A percentile compares a stretch with the other conserved stretches of the same genome.
Conservation (phyloP, 2,888 invertebrate genomes). For the Agriopis leucophaearia region DNA sequence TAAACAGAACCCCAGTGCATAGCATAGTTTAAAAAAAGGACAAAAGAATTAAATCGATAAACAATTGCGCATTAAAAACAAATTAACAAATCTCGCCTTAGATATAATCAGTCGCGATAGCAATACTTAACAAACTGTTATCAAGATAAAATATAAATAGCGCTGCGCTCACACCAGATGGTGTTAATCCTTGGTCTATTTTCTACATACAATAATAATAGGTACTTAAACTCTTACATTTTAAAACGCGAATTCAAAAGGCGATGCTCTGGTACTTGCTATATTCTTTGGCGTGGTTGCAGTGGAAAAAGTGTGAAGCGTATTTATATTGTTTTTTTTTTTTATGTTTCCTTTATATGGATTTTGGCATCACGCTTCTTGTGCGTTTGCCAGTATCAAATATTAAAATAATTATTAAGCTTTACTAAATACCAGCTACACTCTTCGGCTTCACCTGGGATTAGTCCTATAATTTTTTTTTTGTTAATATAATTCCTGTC, state of each 20-base stretch:
- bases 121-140: slow-evolving; percentile 10
- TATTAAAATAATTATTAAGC: no score
- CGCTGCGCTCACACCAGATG: slow-evolving; percentile 7
- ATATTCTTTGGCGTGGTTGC: no score
- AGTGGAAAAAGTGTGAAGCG: no score
- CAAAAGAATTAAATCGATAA: not conserved
- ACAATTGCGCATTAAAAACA: slow-evolving; percentile 23
- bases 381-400: no score
- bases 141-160: slow-evolving; percentile 13
- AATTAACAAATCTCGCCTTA: slow-evolving; percentile 15
- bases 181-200: slow-evolving; percentile 6
- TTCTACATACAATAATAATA: slow-evolving; percentile 4
- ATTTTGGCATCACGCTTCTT: no score
- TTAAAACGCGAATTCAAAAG: not conserved
- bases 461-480: no score
- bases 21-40: not conserved
- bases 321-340: no score
- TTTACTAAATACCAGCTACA: no score
- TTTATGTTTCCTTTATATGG: no score
- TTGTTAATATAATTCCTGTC: no score
- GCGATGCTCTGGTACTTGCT: not conserved
- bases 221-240: not conserved
- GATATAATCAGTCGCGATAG: slow-evolving; percentile 9
- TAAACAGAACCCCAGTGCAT: not conserved
- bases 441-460: no score